phyloP scores from a whole-genome alignment of 2,888 invertebrate species.

The Deilephila elpenor region DNA sequence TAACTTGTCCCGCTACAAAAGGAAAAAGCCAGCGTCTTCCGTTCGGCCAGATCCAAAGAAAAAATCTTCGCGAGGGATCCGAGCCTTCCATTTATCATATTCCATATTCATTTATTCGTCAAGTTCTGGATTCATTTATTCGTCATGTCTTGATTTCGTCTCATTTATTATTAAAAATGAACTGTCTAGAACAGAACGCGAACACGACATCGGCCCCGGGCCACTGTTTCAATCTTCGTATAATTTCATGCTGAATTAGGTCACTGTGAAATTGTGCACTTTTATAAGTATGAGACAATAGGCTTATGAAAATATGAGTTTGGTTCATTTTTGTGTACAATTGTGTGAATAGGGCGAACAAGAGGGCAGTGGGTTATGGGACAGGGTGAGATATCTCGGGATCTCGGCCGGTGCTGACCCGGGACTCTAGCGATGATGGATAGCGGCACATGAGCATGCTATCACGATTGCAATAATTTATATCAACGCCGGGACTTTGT shows the following conservation, averaged over 20 bases:
- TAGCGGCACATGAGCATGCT: slow-evolving; percentile 56
- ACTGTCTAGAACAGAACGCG: slow-evolving; percentile 81
- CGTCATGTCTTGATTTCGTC: slow-evolving; percentile 86
- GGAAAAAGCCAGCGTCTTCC: slow-evolving; percentile 84
- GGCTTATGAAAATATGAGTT: slow-evolving; percentile 24
- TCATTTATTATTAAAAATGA: slow-evolving; percentile 86
- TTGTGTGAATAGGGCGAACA: slow-evolving; percentile 44
- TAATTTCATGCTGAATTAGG: slow-evolving; percentile 82
- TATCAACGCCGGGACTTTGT: slow-evolving; percentile 21
- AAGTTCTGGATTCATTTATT: slow-evolving; percentile 86
- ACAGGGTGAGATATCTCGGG: slow-evolving; percentile 53
- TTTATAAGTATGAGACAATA: slow-evolving; percentile 40
- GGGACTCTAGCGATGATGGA: slow-evolving; percentile 64
- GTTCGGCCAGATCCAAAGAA: slow-evolving; percentile 83
- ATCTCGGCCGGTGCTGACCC: slow-evolving; percentile 66
- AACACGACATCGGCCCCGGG: slow-evolving; percentile 73
- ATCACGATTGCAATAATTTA: slow-evolving; percentile 45
- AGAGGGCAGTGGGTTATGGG: slow-evolving; percentile 57
- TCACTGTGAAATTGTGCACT: slow-evolving; percentile 47
- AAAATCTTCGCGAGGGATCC: slow-evolving; percentile 84
- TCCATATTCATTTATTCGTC: slow-evolving; percentile 86
- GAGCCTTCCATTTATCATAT: slow-evolving; percentile 84
- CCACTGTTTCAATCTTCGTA: slow-evolving; percentile 81
- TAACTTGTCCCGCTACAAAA: slow-evolving; percentile 84
- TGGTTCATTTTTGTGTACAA: background rate